Evolutionary conservation across 2,888 invertebrate species (phyloP).

Genomic region (Sturmia bella): DNA sequence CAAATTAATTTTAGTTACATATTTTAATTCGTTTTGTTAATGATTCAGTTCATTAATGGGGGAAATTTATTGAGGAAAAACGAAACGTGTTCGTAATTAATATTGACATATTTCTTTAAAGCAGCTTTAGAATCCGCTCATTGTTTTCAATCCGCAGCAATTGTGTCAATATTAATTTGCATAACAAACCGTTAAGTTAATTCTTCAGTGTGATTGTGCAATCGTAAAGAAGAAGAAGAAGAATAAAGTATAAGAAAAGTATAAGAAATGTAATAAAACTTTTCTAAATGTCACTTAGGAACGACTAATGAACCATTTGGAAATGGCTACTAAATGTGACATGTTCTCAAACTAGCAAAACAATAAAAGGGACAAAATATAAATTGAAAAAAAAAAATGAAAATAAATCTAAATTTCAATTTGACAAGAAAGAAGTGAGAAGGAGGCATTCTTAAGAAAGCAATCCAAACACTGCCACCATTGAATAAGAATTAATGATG

Average conservation of each 20-base stretch:
- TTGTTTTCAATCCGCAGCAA: slow-evolving; percentile 61
- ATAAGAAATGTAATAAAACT: slow-evolving; percentile 64
- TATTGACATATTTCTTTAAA: slow-evolving; percentile 63
- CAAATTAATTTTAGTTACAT: slow-evolving; percentile 49
- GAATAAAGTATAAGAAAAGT: neutral
- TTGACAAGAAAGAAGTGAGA: neutral
- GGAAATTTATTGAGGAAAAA: slow-evolving; percentile 46
- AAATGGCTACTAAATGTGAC: slow-evolving; percentile 63
- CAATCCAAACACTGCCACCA: slow-evolving; percentile 17
- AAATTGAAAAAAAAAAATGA: slow-evolving; percentile 19
- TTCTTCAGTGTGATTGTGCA: slow-evolving; percentile 44
- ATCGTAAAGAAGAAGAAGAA: slow-evolving; percentile 8
- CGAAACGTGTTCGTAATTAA: slow-evolving; percentile 55
- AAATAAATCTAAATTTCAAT: slow-evolving; percentile 17
- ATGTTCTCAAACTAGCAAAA: slow-evolving; percentile 47
- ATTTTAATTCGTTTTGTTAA: slow-evolving; percentile 49
- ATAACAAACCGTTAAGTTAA: slow-evolving; percentile 67
- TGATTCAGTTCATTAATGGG: slow-evolving; percentile 50
- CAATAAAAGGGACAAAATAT: slow-evolving; percentile 36
- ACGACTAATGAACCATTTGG: slow-evolving; percentile 65
- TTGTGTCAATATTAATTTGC: slow-evolving; percentile 70
- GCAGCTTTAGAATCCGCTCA: slow-evolving; percentile 25
- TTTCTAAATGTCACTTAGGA: slow-evolving; percentile 67
- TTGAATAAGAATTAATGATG: slow-evolving; percentile 65
- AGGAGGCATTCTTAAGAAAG: slow-evolving; percentile 2